Evolutionary conservation across 2,113 vertebrate species (phyloP), one percentile per base, ranked within the genome.

Genomic region (Rhinichthys klamathensis): DNA sequence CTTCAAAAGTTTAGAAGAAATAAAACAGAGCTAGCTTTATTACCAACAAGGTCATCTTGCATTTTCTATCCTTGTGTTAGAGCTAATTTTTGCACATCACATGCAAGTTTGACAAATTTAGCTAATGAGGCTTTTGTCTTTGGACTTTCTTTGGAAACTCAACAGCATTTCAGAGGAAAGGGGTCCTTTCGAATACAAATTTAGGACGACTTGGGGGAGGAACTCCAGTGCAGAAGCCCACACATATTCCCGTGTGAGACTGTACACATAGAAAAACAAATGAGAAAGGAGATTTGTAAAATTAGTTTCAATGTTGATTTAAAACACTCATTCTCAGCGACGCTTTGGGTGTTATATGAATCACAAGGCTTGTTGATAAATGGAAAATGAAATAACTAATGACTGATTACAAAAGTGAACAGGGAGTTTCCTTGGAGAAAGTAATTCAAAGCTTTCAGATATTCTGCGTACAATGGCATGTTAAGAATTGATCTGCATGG

Each of bases 51-150:
- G 65, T 82, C 80, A 56, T 70, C 12, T 72, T 16, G 11, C 21
- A n/a, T 82, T 82, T 82, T 56, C 7, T 9, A 38, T 27, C 27
- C 49, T 38, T 41, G 10, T 35, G 12, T 51, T 46, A 67, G 23
- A 65, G 60, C 61, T 23, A 65, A 80, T 80, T 65, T 54, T 80
- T 60, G 60, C 60, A 69, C 23, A 58, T 83, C 92, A 91, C 91
- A 93, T 87, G 91, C 91, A 91, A 90, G 91, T 89, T 91, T 93
- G 92, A 91, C 92, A 93, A 92, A 94, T 94, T 93, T 92, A 87
- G 89, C 90, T 94, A 93, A 94, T 92, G 91, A 95, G 93, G 90
- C 92, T 93, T 93, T 93, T 91, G 93, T 93, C 93, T 92, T 88
- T 91, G 60, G 86, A 90, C 84, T 76, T 63, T 84, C 74, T 84